phyloP scores from a whole-genome alignment of 2,113 vertebrate species.

The Mormyrus iriodes region DNA sequence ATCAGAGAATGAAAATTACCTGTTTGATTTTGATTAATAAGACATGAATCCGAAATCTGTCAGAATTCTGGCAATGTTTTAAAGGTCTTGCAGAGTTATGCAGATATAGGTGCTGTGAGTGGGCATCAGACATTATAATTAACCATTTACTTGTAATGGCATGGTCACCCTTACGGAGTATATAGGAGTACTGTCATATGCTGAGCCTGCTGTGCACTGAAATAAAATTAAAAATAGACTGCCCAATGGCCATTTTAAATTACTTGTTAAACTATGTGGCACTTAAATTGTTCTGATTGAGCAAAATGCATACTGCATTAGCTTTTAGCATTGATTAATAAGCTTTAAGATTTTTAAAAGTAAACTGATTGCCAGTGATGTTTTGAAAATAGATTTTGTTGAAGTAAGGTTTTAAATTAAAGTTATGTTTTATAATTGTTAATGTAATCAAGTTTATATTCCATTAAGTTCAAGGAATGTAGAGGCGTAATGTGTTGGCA shows the following conservation, averaged over 20 bases:
- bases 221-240: not conserved
- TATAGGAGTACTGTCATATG: not conserved
- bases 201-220: not conserved
- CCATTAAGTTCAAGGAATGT: not conserved
- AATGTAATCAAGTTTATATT: not conserved
- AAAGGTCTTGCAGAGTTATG: not conserved
- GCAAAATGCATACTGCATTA: not conserved
- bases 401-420: not conserved
- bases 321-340: not conserved
- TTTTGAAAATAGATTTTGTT: not conserved
- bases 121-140: not conserved
- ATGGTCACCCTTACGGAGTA: not conserved
- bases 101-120: not conserved
- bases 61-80: not conserved
- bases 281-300: not conserved
- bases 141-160: not conserved
- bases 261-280: not conserved
- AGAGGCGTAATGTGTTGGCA: not conserved
- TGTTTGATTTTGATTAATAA: slow-evolving; percentile 3
- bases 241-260: not conserved
- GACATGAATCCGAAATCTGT: not conserved
- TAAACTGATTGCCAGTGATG: not conserved
- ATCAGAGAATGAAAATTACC: not conserved
- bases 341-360: not conserved
- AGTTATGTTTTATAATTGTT: not conserved